phyloP scores from a whole-genome alignment of 2,113 vertebrate genomes.

The Naja naja region DNA sequence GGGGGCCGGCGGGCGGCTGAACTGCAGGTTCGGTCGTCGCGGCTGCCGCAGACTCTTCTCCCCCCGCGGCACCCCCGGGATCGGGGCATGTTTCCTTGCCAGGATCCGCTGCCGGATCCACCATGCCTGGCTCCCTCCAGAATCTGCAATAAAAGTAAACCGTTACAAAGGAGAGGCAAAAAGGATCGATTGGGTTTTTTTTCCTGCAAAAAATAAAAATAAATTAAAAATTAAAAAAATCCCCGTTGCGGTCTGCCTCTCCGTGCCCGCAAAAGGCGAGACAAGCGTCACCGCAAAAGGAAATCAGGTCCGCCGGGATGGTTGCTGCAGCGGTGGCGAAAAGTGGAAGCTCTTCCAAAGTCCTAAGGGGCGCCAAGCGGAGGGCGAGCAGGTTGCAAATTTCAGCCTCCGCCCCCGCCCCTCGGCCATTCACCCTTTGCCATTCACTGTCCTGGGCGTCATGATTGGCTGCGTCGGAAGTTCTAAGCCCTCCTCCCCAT shows the following conservation, averaged over 20 bases:
- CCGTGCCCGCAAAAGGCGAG: not conserved
- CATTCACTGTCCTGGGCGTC: not conserved
- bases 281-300: not conserved
- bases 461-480: not conserved
- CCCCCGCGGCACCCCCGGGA: conserved; percentile 54
- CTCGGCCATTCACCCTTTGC: not conserved
- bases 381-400: not conserved
- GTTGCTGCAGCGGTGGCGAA: not conserved
- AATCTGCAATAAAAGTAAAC: not conserved
- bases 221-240: too few species aligned
- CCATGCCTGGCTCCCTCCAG: conserved; percentile 61
- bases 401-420: not conserved
- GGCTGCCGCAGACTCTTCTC: not conserved
- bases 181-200: not conserved
- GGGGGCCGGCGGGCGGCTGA: not conserved
- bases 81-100: conserved; percentile 68
- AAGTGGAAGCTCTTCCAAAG: not conserved
- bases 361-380: not conserved
- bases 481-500: not conserved
- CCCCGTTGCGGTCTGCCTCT: not conserved
- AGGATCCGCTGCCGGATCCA: conserved; percentile 67
- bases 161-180: too few species aligned
- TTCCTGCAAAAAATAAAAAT: not conserved
- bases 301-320: not conserved
- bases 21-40: not conserved